These are phyloP conservation scores for Myotis findleyi DNA, from an alignment of 2,797 vertebrate genomes.

Conservation along the genomic window DNA sequence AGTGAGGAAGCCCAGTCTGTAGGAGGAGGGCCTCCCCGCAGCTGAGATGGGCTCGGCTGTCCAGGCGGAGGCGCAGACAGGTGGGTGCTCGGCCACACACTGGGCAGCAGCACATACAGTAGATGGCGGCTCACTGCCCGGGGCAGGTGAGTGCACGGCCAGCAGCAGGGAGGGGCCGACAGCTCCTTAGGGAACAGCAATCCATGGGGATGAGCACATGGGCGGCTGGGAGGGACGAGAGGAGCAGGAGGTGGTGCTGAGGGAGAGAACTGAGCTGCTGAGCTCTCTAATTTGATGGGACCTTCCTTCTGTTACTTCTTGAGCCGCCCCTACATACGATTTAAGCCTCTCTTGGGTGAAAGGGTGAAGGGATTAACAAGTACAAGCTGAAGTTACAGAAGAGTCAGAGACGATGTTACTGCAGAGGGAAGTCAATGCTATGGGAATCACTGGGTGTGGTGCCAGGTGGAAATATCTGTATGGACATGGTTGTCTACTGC, in stretches of 20 bases:
- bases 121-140: not conserved
- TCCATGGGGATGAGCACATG: not conserved
- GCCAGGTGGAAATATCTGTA: not conserved
- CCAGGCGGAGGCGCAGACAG: not conserved
- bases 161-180: not conserved
- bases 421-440: not conserved
- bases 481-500: not conserved
- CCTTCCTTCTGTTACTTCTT: not conserved
- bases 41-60: not conserved
- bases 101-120: no score
- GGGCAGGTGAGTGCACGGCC: not conserved
- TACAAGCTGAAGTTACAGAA: not conserved
- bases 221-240: no score
- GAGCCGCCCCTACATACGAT: not conserved
- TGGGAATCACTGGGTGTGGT: not conserved
- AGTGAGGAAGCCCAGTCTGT: not conserved
- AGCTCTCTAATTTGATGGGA: not conserved
- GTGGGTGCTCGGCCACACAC: not conserved
- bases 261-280: not conserved
- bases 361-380: not conserved
- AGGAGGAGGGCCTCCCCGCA: not conserved
- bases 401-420: not conserved
- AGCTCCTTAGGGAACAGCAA: not conserved
- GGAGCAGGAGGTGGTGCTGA: not conserved
- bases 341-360: not conserved